Percentiles rank a stretch among this genome's conserved stretches.
Conservation (phyloP, 2,113 vertebrate species). For the Callospermophilus lateralis region DNA sequence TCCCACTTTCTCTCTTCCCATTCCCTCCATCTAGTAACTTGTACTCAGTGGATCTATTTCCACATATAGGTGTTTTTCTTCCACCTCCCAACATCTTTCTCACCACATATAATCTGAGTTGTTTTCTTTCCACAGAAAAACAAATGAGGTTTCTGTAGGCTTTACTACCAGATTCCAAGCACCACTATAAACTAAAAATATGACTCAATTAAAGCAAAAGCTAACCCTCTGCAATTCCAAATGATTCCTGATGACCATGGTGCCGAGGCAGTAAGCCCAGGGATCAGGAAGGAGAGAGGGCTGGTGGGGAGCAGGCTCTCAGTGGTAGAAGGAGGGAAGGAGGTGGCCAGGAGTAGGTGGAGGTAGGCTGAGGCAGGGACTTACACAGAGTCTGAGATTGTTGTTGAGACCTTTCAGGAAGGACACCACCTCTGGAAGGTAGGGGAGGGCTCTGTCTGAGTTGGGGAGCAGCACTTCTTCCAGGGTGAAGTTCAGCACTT, state of each 20-base stretch:
- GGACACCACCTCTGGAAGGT: conserved; percentile 81
- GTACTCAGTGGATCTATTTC: neutral
- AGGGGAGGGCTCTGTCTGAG: conserved; percentile 68
- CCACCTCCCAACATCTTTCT: neutral
- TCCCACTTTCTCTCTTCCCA: neutral
- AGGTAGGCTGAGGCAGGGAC: conserved; percentile 23
- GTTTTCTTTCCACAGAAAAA: neutral
- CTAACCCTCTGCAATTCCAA: neutral
- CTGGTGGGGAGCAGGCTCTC: fast-evolving
- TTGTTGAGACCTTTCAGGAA: conserved; percentile 85
- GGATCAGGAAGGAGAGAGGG: fast-evolving
- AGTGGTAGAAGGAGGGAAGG: neutral
- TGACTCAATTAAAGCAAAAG: conserved; percentile 7
- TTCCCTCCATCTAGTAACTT: neutral
- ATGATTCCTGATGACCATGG: neutral
- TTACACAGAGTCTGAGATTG: conserved; percentile 86
- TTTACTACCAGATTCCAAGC: neutral
- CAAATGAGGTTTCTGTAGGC: neutral
- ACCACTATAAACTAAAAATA: neutral
- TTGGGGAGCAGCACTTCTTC: conserved; percentile 83
- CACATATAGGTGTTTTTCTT: neutral
- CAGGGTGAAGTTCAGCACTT: conserved; percentile 85
- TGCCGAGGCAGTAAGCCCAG: neutral
- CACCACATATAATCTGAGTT: neutral
- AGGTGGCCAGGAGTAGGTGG: neutral